Percentiles rank a stretch among this genome's conserved stretches.
phyloP scores from a whole-genome alignment of 30 jellyfish, hydroid and myxozoan species.

The Pelagia noctiluca region DNA sequence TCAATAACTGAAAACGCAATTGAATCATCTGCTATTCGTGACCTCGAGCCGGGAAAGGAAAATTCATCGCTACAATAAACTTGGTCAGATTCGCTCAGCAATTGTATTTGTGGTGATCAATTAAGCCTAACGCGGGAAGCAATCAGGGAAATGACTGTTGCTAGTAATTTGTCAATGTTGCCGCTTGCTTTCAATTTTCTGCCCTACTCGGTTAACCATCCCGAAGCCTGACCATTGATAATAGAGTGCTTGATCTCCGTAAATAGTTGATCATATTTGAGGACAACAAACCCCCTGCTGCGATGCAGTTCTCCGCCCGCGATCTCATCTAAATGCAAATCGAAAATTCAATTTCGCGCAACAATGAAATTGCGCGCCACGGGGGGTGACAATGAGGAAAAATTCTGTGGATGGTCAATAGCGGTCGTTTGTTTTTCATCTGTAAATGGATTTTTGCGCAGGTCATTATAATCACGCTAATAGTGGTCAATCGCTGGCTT shows the following conservation, averaged over 20 bases:
- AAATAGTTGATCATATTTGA: constrained; percentile 27
- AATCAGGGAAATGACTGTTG: constrained; percentile 61
- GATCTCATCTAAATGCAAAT: constrained; percentile 49
- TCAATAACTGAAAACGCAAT: constrained; percentile 7
- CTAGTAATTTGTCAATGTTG: constrained; percentile 32
- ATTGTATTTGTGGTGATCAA: constrained; percentile 64
- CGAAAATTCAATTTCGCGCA: constrained; percentile 51
- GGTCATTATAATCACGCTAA: too few species aligned
- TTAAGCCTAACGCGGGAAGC: constrained; percentile 66
- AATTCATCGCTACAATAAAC: constrained; percentile 17
- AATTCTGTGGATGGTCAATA: neutral
- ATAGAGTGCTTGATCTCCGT: constrained; percentile 43
- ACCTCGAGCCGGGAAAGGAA: constrained; percentile 57
- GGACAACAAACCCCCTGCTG: constrained; percentile 63
- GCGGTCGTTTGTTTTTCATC: constrained; percentile 18
- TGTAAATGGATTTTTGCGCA: neutral
- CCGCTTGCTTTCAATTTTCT: constrained; percentile 52
- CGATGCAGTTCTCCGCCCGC: constrained; percentile 45
- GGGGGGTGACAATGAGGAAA: constrained; percentile 6
- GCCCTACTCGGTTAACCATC: constrained; percentile 22
- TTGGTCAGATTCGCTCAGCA: constrained; percentile 14
- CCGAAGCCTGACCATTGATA: constrained; percentile 10
- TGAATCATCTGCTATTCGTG: constrained; percentile 39
- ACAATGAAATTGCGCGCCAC: constrained; percentile 55
- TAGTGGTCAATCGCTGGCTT: too few species aligned